A percentile compares a stretch with the other conserved stretches of the same genome.
These are phyloP conservation scores for Callipepla squamata DNA, from an alignment of 2,113 vertebrate species.

Conservation along the genomic window DNA sequence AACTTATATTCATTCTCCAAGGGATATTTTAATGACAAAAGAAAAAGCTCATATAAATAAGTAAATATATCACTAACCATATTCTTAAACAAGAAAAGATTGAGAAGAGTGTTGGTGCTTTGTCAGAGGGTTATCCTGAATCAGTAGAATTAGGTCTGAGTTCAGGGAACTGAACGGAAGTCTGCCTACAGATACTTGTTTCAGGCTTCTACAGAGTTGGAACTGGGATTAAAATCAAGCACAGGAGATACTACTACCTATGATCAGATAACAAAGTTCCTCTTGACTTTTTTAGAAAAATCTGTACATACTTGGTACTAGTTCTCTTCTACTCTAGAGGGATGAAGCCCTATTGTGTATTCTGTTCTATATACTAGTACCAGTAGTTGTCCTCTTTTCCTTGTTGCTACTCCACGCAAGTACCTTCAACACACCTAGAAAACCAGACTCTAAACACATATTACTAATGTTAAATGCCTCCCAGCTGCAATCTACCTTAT, in stretches of 20 bases:
- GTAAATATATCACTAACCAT: background rate
- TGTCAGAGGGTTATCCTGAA: background rate
- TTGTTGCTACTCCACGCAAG: background rate
- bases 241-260: fast-evolving
- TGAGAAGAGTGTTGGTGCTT: background rate
- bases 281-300: background rate
- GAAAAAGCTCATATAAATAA: background rate
- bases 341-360: fast-evolving
- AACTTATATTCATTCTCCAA: background rate
- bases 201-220: background rate
- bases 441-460: background rate
- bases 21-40: background rate
- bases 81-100: background rate
- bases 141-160: background rate
- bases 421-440: background rate
- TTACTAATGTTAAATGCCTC: background rate
- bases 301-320: background rate
- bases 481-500: background rate
- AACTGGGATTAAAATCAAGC: background rate
- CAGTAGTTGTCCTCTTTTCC: background rate
- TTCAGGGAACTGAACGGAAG: background rate
- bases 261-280: background rate
- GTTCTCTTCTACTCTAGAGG: background rate
- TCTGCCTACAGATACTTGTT: background rate
- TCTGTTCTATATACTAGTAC: background rate